phyloP scores from a whole-genome alignment of 1,140 invertebrate species.

The Pseudomyrmex gracilis region DNA sequence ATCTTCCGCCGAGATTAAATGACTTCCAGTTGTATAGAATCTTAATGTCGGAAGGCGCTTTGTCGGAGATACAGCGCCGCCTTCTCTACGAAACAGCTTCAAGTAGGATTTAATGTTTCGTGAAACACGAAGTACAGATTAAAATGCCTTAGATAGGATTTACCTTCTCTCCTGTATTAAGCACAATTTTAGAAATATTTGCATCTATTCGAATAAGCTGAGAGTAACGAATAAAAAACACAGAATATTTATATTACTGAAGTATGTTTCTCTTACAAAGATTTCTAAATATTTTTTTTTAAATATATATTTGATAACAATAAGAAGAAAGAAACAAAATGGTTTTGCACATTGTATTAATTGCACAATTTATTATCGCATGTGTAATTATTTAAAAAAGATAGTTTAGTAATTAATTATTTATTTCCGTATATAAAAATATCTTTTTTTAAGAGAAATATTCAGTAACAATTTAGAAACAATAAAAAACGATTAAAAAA shows the following conservation, averaged over 20 bases:
- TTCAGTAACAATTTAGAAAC: no score
- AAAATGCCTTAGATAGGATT: slow-evolving; percentile 57
- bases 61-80: slow-evolving; percentile 45
- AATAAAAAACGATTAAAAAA: no score
- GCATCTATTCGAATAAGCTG: slow-evolving; percentile 28
- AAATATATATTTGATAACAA: no score
- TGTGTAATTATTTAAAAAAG: no score
- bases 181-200: slow-evolving; percentile 59
- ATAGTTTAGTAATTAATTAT: no score
- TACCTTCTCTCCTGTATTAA: slow-evolving; percentile 47
- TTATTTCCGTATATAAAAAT: no score
- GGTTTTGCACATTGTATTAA: no score
- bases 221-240: slow-evolving; percentile 25
- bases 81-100: slow-evolving; percentile 51
- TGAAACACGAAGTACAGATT: slow-evolving; percentile 60
- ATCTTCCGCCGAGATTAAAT: slow-evolving; percentile 60
- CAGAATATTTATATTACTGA: not conserved
- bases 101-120: slow-evolving; percentile 60
- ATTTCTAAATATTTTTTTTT: not conserved
- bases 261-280: not conserved
- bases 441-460: no score
- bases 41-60: slow-evolving; percentile 59
- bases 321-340: no score
- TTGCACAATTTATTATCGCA: no score
- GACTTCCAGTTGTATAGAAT: slow-evolving; percentile 62